phyloP scores from a whole-genome alignment of 2,113 vertebrate genomes.

The Xyliphius kryptos region DNA sequence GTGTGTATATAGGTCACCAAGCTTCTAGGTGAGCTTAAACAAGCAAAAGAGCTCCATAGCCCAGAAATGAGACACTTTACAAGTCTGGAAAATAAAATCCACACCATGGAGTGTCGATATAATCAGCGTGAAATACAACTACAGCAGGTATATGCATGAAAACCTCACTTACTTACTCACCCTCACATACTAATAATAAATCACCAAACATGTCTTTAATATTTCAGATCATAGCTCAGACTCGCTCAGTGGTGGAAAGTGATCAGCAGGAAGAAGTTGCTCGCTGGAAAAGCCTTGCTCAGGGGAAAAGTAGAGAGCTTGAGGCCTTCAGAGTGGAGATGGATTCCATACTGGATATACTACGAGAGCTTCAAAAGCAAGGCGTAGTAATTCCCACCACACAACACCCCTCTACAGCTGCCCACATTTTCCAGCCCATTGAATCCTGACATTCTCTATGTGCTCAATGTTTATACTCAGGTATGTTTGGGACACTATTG shows the following conservation, averaged over 20 bases:
- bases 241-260: conserved; percentile 48
- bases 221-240: conserved; percentile 68
- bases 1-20: conserved; percentile 66
- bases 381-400: conserved; percentile 70
- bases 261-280: conserved; percentile 64
- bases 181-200: background rate
- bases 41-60: conserved; percentile 79
- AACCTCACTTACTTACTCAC: background rate
- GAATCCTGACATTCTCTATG: conserved; percentile 16
- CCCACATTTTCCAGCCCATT: conserved; percentile 6
- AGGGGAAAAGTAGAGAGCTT: conserved; percentile 76
- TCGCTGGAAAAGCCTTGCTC: conserved; percentile 75
- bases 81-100: conserved; percentile 78
- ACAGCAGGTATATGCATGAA: conserved; percentile 65
- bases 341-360: conserved; percentile 84
- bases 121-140: conserved; percentile 78
- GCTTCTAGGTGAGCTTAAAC: conserved; percentile 78
- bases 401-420: background rate
- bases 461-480: background rate
- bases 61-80: conserved; percentile 81
- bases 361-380: conserved; percentile 80
- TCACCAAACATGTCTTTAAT: background rate
- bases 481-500: background rate
- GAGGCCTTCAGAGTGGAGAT: conserved; percentile 80
- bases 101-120: conserved; percentile 76